A percentile compares a stretch with the other conserved stretches of the same genome.
phyloP scores from a whole-genome alignment of 2,888 invertebrate genomes.

The Alloplasta piceator region DNA sequence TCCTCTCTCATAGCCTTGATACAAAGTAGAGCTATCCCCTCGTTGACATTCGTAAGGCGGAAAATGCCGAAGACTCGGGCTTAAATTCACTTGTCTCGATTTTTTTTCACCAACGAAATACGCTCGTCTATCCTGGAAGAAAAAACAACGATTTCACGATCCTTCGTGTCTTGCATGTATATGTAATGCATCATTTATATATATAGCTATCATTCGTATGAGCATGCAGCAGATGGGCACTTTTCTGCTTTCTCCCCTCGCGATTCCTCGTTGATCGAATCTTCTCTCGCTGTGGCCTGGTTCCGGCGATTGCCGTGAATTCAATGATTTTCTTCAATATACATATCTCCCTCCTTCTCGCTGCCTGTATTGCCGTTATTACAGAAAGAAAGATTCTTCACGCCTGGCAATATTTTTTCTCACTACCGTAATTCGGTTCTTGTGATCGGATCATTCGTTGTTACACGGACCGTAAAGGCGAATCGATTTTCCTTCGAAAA shows the following conservation, averaged over 20 bases:
- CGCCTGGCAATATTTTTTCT: not conserved
- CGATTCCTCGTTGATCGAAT: constrained; percentile 37
- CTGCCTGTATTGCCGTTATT: not conserved
- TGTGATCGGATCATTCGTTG: no score
- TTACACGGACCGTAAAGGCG: no score
- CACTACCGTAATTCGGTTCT: no score
- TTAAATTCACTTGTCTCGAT: constrained; percentile 50
- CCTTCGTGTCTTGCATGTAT: not conserved
- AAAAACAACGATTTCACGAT: constrained; percentile 26
- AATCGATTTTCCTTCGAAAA: no score
- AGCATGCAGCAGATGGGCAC: not conserved
- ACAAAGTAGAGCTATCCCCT: not conserved
- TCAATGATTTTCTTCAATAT: constrained; percentile 34
- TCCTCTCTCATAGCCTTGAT: not conserved
- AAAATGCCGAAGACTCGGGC: constrained; percentile 15
- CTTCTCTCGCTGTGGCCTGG: constrained; percentile 31
- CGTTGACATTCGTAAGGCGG: constrained; percentile 44
- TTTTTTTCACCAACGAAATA: constrained; percentile 13
- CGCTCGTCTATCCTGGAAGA: constrained; percentile 3
- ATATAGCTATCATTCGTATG: no score
- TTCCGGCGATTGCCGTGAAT: constrained; percentile 42
- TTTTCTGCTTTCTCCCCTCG: constrained; percentile 7
- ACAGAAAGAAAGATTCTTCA: not conserved
- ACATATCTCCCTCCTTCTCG: not conserved
- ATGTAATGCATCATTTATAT: no score